Conservation (phyloP, 2,113 vertebrate genomes). For the Buteo buteo region DNA sequence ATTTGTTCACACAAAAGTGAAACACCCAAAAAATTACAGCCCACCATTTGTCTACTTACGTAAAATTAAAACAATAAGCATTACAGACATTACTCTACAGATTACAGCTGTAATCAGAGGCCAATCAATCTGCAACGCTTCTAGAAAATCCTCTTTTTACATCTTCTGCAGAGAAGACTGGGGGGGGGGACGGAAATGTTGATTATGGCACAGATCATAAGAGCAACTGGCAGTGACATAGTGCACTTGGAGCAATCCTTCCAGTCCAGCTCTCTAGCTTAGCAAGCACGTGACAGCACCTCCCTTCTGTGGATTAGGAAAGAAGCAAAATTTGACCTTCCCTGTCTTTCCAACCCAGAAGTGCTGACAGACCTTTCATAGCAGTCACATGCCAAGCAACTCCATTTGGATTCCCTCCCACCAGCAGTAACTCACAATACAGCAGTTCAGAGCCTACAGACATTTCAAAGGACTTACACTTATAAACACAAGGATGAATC, state of each 20-base stretch:
- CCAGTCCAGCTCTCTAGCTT: neutral
- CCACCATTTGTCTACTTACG: neutral
- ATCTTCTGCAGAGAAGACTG: neutral
- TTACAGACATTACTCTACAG: neutral
- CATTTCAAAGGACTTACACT: neutral
- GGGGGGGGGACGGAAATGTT: neutral
- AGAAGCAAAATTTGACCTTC: neutral
- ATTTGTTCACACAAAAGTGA: neutral
- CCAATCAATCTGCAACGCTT: neutral
- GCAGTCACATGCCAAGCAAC: neutral
- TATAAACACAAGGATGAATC: neutral
- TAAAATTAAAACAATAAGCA: neutral
- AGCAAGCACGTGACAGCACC: neutral
- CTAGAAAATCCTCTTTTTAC: neutral
- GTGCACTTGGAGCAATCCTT: neutral
- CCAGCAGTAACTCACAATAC: neutral
- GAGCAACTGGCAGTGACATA: neutral
- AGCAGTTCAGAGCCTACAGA: neutral
- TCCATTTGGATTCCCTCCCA: neutral
- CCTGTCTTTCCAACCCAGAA: neutral
- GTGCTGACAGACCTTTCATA: neutral
- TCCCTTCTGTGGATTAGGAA: fast-evolving
- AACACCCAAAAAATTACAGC: neutral
- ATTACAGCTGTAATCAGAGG: neutral
- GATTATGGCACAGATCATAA: neutral